A percentile compares a stretch with the other conserved stretches of the same genome.
These are phyloP conservation scores for Phocoena sinus DNA, from an alignment of 2,113 vertebrate genomes.

Conservation along the genomic window DNA sequence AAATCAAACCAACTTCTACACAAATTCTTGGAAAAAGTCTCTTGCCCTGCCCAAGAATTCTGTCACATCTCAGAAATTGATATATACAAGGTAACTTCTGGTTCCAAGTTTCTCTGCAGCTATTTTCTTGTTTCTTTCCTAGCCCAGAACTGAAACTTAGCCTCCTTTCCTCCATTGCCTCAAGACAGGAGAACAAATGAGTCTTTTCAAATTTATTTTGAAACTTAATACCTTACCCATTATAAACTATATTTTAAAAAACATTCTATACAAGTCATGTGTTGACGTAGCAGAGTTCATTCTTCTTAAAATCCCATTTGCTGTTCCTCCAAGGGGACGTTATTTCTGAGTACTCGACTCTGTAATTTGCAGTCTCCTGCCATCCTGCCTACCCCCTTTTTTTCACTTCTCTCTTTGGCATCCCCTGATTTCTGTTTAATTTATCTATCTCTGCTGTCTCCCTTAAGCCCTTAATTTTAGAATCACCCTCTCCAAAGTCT, in stretches of 20 bases:
- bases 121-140: not conserved
- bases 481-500: not conserved
- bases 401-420: not conserved
- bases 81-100: not conserved
- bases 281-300: not conserved
- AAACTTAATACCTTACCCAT: not conserved
- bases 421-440: not conserved
- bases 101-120: not conserved
- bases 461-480: not conserved
- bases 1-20: not conserved
- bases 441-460: not conserved
- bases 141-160: not conserved
- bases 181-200: not conserved
- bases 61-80: not conserved
- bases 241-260: not conserved
- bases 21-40: not conserved
- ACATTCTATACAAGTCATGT: accelerated
- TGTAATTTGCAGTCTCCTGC: not conserved
- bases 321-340: not conserved
- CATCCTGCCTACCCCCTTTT: not conserved
- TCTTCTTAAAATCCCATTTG: not conserved
- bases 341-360: not conserved
- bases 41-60: not conserved
- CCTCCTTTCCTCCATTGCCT: not conserved
- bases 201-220: not conserved